Conservation (phyloP, 2,113 vertebrate genomes). For the Casuarius casuarius region DNA sequence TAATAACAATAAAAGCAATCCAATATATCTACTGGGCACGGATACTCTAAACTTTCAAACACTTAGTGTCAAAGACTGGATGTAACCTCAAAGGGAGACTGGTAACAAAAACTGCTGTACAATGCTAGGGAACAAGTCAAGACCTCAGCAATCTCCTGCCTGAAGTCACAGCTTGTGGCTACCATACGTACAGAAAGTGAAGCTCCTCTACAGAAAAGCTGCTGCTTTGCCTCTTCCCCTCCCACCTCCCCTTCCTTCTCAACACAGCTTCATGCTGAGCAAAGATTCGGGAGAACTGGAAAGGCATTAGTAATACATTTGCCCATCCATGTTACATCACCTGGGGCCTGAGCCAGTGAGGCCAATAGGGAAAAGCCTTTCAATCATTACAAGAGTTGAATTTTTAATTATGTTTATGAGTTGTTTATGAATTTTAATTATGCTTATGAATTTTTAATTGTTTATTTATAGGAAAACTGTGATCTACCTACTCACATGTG, state of each 20-base stretch:
- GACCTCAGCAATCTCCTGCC: neutral
- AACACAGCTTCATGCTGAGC: neutral
- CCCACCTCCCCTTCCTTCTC: neutral
- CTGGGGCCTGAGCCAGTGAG: neutral
- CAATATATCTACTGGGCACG: neutral
- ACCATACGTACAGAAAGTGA: neutral
- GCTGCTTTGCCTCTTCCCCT: neutral
- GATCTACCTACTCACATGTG: neutral
- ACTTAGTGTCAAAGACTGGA: neutral
- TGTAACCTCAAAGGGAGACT: neutral
- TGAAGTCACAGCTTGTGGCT: neutral
- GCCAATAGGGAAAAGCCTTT: neutral
- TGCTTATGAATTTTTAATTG: too few species aligned
- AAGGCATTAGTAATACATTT: neutral
- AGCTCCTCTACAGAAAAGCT: neutral
- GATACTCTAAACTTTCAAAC: neutral
- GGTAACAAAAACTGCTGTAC: neutral
- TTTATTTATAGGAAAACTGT: neutral
- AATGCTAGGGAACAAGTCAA: neutral
- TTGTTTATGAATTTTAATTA: too few species aligned
- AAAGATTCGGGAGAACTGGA: neutral
- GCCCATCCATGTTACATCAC: neutral
- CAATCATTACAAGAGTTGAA: neutral
- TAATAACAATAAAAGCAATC: conserved; percentile 14
- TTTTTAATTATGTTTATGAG: neutral